Conservation (phyloP, 2,888 invertebrate species). For the Encarsia formosa region DNA sequence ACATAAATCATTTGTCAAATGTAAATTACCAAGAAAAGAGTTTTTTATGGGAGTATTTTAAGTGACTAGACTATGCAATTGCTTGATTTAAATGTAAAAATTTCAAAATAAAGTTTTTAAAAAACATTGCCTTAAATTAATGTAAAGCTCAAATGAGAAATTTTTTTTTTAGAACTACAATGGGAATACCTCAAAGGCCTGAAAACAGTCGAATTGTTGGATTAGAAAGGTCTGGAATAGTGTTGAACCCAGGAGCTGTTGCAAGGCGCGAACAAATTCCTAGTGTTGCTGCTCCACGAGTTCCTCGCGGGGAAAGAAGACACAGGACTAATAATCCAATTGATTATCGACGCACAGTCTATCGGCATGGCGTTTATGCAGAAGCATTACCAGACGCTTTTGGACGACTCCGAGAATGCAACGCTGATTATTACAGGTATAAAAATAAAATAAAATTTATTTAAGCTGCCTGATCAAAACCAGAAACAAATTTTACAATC, state of each 20-base stretch:
- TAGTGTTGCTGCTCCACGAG: constrained; percentile 30
- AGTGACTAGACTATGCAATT: too few species aligned
- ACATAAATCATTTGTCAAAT: too few species aligned
- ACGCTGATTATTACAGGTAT: constrained; percentile 74
- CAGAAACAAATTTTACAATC: not conserved
- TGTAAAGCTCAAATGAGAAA: not conserved
- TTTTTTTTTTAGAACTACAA: constrained; percentile 61
- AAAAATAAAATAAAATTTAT: too few species aligned
- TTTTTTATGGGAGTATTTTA: too few species aligned
- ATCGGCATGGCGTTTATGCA: constrained; percentile 73
- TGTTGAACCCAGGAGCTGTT: constrained; percentile 38
- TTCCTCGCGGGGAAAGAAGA: constrained; percentile 36
- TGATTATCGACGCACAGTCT: constrained; percentile 53
- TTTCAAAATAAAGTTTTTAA: not conserved
- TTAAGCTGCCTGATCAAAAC: too few species aligned
- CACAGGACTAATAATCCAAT: constrained; percentile 35
- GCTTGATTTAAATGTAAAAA: not conserved
- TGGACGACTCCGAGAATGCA: constrained; percentile 68
- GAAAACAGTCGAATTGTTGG: too few species aligned
- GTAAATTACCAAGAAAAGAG: too few species aligned
- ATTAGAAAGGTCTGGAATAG: constrained; percentile 55
- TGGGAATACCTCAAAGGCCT: constrained; percentile 58
- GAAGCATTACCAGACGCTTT: constrained; percentile 66
- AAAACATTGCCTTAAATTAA: not conserved
- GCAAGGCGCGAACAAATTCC: constrained; percentile 40